Base-by-base conservation (phyloP, 2,888 invertebrate genomes). In the Helleia helle region DNA sequence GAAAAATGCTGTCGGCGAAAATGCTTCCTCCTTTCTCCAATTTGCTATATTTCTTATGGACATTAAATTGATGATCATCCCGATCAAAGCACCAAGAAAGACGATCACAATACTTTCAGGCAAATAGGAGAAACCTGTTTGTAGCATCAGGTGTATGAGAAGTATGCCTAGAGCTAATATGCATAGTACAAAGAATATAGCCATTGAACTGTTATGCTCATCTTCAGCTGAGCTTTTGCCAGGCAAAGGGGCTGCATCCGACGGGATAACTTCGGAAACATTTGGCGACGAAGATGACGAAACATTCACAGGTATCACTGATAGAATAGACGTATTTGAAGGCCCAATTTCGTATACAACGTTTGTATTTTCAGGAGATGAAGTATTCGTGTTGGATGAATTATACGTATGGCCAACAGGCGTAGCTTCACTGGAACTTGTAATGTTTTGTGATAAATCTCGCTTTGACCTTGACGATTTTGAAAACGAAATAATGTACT, bases 41-140 rank as follows among this genome's bases (percentile, higher is more conserved):
- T 97, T 96, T 28, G 94, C 95, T 55, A 95, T 91, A 65, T 96
- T 94, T 58, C 91, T 89, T 55, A 92, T 92, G 1, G 95, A 95
- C 87, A 97, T 90, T 4, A 97, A 81, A 70, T 96, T 96, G 58
- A 98, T 89, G 22, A 95, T 88, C 62, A 97, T 88, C 3, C 98
- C 98, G 64, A 98, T 96, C 0, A 96, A 85, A 27, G 94, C 97
- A 36, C 98, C 98, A 11, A 99, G 86, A 60, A 98, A 93, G 12
- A 99, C 97, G 49, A 99, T 95, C 3, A 97, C 98, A 41, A 99
- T 93, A 73, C 97, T 97, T 74, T 99, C 99, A 0, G 99, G 99
- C 24, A 99, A 87, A 73, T 97, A 99, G 54, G 97, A 95, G 64
- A 99, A 95, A 54, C 97, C 95, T 7, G 96, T 97, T 71, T 96